Conservation (phyloP, 2,113 vertebrate species). For the Nanorana parkeri region DNA sequence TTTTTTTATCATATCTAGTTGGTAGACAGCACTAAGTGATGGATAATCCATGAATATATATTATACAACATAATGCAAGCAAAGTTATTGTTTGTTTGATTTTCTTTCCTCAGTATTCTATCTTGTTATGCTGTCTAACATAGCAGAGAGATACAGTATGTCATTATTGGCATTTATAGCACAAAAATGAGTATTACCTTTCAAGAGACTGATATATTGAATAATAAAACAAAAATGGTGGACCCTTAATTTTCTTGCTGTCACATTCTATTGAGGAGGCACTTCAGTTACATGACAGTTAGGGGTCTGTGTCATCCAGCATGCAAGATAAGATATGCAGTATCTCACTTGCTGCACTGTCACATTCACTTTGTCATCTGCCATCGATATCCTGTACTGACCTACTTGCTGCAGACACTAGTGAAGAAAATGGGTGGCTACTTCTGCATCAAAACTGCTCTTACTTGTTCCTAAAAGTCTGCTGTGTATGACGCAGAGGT, state of each 20-base stretch:
- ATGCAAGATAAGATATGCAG: slow-evolving; percentile 23
- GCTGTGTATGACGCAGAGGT: no score
- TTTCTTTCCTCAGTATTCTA: no score
- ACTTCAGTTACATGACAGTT: slow-evolving; percentile 10
- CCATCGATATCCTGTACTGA: slow-evolving; percentile 2
- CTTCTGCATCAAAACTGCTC: no score
- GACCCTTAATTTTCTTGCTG: slow-evolving; percentile 19
- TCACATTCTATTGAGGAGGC: slow-evolving; percentile 31
- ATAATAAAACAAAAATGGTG: slow-evolving; percentile 11
- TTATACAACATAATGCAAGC: no score
- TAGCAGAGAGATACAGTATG: no score
- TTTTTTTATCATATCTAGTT: no score
- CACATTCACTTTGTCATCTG: slow-evolving; percentile 7
- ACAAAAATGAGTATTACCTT: neutral
- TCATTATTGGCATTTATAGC: neutral
- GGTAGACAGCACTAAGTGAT: no score
- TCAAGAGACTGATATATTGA: neutral
- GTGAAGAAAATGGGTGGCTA: neutral
- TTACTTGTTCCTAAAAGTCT: no score
- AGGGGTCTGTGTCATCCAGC: slow-evolving; percentile 33
- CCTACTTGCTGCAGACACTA: slow-evolving; percentile 13
- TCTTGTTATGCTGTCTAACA: no score
- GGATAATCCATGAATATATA: no score
- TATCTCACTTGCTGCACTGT: slow-evolving; percentile 17
- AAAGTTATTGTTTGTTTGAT: no score